phyloP scores from a whole-genome alignment of 1,140 invertebrate genomes.

The Limonius californicus region DNA sequence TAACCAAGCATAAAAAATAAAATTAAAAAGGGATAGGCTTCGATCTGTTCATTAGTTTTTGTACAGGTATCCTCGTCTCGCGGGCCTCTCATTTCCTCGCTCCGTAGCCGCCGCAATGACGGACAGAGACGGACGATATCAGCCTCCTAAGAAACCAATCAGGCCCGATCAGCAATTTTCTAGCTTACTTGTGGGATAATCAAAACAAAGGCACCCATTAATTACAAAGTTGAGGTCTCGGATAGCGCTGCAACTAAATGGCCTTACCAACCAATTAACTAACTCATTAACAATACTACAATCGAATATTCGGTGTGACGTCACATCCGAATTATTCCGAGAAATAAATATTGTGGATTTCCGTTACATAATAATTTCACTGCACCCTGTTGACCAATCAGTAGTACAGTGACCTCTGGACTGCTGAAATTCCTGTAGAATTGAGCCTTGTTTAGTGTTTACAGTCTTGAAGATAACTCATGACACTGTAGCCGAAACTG shows the following conservation, averaged over 20 bases:
- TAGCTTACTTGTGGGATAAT: slow-evolving; percentile 42
- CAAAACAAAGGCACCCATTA: slow-evolving; percentile 43
- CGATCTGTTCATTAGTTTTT: slow-evolving; percentile 43
- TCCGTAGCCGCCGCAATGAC: no score
- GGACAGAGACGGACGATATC: slow-evolving; percentile 11
- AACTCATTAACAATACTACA: slow-evolving; percentile 40
- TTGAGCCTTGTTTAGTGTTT: no score
- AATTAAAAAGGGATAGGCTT: slow-evolving; percentile 37
- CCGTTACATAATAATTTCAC: no score
- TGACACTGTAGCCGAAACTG: no score
- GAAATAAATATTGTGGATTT: not conserved
- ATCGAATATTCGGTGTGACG: slow-evolving; percentile 20
- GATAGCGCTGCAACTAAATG: slow-evolving; percentile 31
- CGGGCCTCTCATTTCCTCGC: no score
- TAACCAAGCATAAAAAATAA: slow-evolving; percentile 40
- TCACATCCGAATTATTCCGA: not conserved
- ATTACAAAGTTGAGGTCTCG: slow-evolving; percentile 38
- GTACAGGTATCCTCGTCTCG: slow-evolving; percentile 27
- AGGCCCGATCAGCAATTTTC: slow-evolving; percentile 43
- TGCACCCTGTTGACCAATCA: no score
- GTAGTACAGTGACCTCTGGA: no score
- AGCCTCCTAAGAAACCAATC: slow-evolving; percentile 41
- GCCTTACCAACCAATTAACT: slow-evolving; percentile 39
- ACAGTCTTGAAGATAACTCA: no score
- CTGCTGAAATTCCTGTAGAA: no score